phyloP scores from a whole-genome alignment of 2,797 vertebrate genomes.

The Coendou prehensilis region DNA sequence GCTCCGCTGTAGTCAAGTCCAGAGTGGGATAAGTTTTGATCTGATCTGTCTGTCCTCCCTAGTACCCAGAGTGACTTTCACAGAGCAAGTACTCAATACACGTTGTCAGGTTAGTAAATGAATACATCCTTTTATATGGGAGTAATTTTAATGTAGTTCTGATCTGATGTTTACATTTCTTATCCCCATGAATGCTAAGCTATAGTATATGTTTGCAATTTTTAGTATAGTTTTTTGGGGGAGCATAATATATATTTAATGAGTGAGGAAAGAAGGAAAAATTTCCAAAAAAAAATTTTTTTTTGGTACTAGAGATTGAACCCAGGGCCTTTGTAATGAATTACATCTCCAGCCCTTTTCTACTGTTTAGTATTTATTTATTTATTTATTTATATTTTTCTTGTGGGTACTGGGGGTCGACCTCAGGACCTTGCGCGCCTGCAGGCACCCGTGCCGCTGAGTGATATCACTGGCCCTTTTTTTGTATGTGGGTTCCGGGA shows the following conservation, averaged over 20 bases:
- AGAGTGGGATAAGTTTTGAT: slow-evolving; percentile 14
- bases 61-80: background rate
- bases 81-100: background rate
- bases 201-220: background rate
- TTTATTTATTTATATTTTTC: too few species aligned
- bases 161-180: background rate
- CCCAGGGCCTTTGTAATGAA: background rate
- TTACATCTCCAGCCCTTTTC: background rate
- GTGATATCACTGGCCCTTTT: too few species aligned
- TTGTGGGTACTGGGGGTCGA: too few species aligned
- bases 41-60: background rate
- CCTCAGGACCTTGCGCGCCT: too few species aligned
- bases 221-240: background rate
- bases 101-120: background rate
- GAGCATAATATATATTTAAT: background rate
- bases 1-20: background rate
- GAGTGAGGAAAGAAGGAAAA: background rate
- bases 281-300: background rate
- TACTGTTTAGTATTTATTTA: background rate
- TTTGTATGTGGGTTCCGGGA: too few species aligned
- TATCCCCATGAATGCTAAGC: background rate
- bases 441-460: too few species aligned
- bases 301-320: background rate
- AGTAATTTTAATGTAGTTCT: slow-evolving; percentile 6
- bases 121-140: background rate